Evolutionary conservation across 2,888 invertebrate species (phyloP).

Genomic region (Camptogramma bilineatum): DNA sequence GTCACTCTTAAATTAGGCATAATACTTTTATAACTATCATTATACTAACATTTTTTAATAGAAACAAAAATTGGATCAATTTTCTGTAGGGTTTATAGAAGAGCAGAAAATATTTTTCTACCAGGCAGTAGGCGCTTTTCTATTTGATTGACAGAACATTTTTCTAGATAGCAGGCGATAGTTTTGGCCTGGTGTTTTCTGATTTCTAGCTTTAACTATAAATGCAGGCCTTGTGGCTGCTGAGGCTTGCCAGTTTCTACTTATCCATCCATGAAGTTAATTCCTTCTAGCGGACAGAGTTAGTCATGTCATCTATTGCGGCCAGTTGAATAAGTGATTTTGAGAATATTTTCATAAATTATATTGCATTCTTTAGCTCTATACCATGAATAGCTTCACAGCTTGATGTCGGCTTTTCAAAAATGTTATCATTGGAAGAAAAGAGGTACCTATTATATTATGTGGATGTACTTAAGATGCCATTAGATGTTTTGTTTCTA

Average conservation of each 20-base stretch:
- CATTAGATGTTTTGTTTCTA: constrained; percentile 63
- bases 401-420: constrained; percentile 83
- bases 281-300: constrained; percentile 70
- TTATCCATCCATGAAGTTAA: constrained; percentile 80
- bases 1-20: constrained; percentile 60
- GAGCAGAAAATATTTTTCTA: constrained; percentile 76
- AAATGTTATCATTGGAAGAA: constrained; percentile 82
- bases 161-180: constrained; percentile 72
- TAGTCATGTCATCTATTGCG: constrained; percentile 72
- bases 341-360: constrained; percentile 75
- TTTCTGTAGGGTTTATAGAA: constrained; percentile 77
- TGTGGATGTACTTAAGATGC: constrained; percentile 74
- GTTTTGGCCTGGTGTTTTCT: constrained; percentile 72
- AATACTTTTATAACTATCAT: constrained; percentile 47
- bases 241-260: constrained; percentile 81
- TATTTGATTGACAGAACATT: constrained; percentile 65
- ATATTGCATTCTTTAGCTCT: constrained; percentile 77
- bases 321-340: constrained; percentile 69
- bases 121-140: constrained; percentile 79
- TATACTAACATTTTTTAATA: constrained; percentile 45
- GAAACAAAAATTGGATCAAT: constrained; percentile 69
- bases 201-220: constrained; percentile 73
- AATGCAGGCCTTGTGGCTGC: constrained; percentile 60
- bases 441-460: constrained; percentile 81
- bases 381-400: constrained; percentile 79